A percentile compares a stretch with the other conserved stretches of the same genome.
These are phyloP conservation scores for Australoheros facetus DNA, from an alignment of 2,797 vertebrate genomes.

Conservation along the genomic window DNA sequence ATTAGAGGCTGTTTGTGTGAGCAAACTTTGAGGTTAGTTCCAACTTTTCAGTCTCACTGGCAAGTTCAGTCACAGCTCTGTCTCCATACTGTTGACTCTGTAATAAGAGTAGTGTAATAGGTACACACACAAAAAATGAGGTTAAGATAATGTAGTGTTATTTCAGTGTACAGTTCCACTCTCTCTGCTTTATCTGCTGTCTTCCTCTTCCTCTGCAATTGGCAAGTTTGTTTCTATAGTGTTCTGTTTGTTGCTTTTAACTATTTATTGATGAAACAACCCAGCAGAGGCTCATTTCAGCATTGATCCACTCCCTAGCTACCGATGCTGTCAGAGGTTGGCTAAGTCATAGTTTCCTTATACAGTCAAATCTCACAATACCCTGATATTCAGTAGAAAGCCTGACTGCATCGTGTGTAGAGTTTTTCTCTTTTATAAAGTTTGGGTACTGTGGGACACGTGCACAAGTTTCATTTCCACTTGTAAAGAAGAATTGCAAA, in stretches of 20 bases:
- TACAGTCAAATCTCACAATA: too few relatives aligned
- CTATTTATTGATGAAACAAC: not conserved
- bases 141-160: not conserved
- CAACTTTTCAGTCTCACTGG: not conserved
- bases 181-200: not conserved
- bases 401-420: not conserved
- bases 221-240: not conserved
- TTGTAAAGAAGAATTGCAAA: not conserved
- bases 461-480: not conserved
- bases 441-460: not conserved
- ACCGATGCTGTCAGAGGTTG: not conserved
- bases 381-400: too few relatives aligned
- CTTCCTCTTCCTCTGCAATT: not conserved
- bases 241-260: not conserved
- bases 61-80: not conserved
- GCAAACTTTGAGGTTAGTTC: not conserved
- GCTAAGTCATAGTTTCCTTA: not conserved
- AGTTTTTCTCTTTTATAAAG: not conserved
- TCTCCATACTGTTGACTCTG: not conserved
- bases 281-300: not conserved
- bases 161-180: not conserved
- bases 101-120: not conserved
- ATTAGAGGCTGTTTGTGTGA: not conserved
- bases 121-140: not conserved
- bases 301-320: not conserved